Evolutionary conservation across 92 coral and sea anemone genomes (phyloP).

Genomic region (Heteractis magnifica): DNA sequence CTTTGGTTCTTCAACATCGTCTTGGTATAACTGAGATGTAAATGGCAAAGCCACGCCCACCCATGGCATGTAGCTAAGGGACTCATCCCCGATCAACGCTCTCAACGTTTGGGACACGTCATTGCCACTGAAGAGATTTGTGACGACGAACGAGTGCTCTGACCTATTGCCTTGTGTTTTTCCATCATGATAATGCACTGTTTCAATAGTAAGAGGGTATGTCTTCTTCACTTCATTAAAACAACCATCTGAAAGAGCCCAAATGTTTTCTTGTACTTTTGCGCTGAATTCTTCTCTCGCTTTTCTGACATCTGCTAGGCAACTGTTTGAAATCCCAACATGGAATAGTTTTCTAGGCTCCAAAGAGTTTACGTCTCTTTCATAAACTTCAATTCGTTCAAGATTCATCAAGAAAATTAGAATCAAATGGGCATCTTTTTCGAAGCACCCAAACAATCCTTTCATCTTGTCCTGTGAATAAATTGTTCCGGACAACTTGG

Average conservation of each 20-base stretch:
- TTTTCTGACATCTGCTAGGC: constrained; percentile 21
- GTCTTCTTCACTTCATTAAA: constrained; percentile 33
- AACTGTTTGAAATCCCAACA: constrained; percentile 46
- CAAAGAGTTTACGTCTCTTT: too few relatives aligned
- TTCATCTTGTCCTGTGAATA: constrained; percentile 66
- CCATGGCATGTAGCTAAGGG: constrained; percentile 68
- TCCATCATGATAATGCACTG: not conserved
- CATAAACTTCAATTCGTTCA: constrained; percentile 22
- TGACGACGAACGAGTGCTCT: constrained; percentile 48
- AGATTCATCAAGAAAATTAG: constrained; percentile 29
- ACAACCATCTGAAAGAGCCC: too few relatives aligned
- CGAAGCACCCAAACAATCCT: not conserved
- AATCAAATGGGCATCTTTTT: too few relatives aligned
- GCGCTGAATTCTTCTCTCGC: constrained; percentile 53
- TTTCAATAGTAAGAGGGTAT: not conserved
- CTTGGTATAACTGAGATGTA: not conserved
- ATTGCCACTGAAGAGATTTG: constrained; percentile 52
- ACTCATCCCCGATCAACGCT: constrained; percentile 40
- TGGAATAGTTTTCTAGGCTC: constrained; percentile 14
- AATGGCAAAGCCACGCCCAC: constrained; percentile 84
- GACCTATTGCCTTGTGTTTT: not conserved
- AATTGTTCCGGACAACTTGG: constrained; percentile 29
- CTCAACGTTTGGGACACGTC: constrained; percentile 39
- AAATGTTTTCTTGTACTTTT: constrained; percentile 5
- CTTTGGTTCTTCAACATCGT: constrained; percentile 10